A percentile compares a stretch with the other conserved stretches of the same genome.
Evolutionary conservation across 2,888 invertebrate species (phyloP).

Genomic region (Spodoptera littoralis): DNA sequence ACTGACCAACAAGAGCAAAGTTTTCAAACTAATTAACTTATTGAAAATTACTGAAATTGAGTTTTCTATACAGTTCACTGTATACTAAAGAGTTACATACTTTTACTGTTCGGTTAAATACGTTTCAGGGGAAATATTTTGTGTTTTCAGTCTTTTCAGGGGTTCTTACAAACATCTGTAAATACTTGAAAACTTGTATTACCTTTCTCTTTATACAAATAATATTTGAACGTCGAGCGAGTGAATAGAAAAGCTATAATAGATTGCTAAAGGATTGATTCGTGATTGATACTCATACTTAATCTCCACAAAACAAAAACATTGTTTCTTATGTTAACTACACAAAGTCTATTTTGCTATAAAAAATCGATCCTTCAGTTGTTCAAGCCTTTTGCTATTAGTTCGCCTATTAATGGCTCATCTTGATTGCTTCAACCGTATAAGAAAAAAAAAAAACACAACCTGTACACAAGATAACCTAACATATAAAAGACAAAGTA

Average conservation of each 20-base stretch:
- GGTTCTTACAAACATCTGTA: slow-evolving; percentile 17
- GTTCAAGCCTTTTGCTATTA: slow-evolving; percentile 28
- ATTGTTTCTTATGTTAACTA: too few relatives aligned
- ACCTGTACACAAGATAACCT: slow-evolving; percentile 29
- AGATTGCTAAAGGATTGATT: too few relatives aligned
- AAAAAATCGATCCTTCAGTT: slow-evolving; percentile 24
- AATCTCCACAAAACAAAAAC: too few relatives aligned
- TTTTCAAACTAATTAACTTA: too few relatives aligned
- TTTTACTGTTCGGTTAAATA: slow-evolving; percentile 7
- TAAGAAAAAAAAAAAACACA: slow-evolving; percentile 37
- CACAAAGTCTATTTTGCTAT: neutral
- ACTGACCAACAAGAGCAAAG: too few relatives aligned
- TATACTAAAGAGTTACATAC: too few relatives aligned
- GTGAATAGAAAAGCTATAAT: too few relatives aligned
- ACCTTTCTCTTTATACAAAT: too few relatives aligned
- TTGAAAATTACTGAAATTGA: too few relatives aligned
- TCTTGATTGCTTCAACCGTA: slow-evolving; percentile 25
- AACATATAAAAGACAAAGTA: slow-evolving; percentile 18
- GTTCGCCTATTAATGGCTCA: slow-evolving; percentile 38
- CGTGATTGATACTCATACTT: too few relatives aligned
- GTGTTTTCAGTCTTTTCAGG: slow-evolving; percentile 1
- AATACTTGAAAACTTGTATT: slow-evolving; percentile 13
- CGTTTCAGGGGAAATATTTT: slow-evolving; percentile 10
- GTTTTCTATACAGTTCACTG: too few relatives aligned
- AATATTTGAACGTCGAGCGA: too few relatives aligned